These are phyloP conservation scores for Bambusicola thoracicus DNA, from an alignment of 2,113 vertebrate species.

Conservation along the genomic window DNA sequence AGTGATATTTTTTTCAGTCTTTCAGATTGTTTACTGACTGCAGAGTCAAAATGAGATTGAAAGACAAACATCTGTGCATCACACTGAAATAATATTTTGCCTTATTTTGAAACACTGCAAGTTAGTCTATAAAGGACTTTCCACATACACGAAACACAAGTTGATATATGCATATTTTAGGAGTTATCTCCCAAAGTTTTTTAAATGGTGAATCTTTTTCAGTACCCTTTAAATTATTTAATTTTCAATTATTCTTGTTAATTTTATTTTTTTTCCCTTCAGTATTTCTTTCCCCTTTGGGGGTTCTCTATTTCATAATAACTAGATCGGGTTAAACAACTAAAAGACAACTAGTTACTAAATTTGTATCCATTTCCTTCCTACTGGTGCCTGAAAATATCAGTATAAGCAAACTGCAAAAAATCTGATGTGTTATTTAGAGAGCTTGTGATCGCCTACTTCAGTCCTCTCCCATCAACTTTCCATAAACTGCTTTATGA, in stretches of 20 bases:
- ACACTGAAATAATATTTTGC: neutral
- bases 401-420: neutral
- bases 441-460: neutral
- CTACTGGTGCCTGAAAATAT: neutral
- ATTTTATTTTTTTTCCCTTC: neutral
- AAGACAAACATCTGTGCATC: neutral
- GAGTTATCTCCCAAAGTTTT: neutral
- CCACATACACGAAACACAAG: neutral
- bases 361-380: neutral
- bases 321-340: neutral
- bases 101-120: neutral
- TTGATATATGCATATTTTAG: neutral
- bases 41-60: neutral
- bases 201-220: neutral
- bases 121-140: neutral
- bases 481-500: neutral
- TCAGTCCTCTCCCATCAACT: neutral
- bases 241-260: neutral
- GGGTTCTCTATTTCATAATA: neutral
- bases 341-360: neutral
- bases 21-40: neutral
- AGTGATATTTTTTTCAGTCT: neutral
- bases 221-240: neutral
- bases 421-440: neutral
- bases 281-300: neutral